phyloP scores from a whole-genome alignment of 2,113 vertebrate species.

The Uria aalge region DNA sequence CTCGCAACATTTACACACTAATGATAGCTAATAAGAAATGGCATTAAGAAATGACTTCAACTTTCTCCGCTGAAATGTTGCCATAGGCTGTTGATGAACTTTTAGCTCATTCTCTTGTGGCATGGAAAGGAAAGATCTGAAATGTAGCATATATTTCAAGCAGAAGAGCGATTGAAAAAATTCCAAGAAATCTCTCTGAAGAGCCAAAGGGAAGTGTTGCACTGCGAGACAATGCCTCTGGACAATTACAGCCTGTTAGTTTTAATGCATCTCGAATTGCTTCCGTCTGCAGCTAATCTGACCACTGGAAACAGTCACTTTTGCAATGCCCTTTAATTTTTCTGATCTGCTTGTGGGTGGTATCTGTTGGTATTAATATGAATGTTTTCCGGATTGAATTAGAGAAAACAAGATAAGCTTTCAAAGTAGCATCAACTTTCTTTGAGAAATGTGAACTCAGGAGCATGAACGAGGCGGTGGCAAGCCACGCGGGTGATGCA shows the following conservation, averaged over 20 bases:
- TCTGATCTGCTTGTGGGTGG: slow-evolving; percentile 15
- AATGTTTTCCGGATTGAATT: slow-evolving; percentile 51
- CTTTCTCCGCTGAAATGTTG: slow-evolving; percentile 51
- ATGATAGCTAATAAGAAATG: slow-evolving; percentile 59
- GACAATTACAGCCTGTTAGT: slow-evolving; percentile 33
- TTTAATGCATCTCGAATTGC: slow-evolving; percentile 40
- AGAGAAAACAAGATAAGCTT: background rate
- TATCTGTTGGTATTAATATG: slow-evolving; percentile 21
- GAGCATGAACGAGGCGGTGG: background rate
- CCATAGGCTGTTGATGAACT: slow-evolving; percentile 64
- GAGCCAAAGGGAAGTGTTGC: background rate
- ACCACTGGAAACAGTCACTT: slow-evolving; percentile 21
- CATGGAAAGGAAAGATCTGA: background rate
- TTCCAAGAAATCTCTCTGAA: slow-evolving; percentile 37
- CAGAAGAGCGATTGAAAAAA: slow-evolving; percentile 22
- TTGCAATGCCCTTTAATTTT: slow-evolving; percentile 52
- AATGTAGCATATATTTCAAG: slow-evolving; percentile 13
- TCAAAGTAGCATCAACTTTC: background rate
- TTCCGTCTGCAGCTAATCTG: slow-evolving; percentile 54
- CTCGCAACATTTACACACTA: slow-evolving; percentile 34
- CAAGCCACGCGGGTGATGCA: background rate
- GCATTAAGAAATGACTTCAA: slow-evolving; percentile 54
- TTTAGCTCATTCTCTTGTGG: slow-evolving; percentile 8
- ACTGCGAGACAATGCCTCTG: background rate
- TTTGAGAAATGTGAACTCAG: background rate